A percentile compares a stretch with the other conserved stretches of the same genome.
phyloP scores from a whole-genome alignment of 2,888 invertebrate species.

The Parnassius orleans region DNA sequence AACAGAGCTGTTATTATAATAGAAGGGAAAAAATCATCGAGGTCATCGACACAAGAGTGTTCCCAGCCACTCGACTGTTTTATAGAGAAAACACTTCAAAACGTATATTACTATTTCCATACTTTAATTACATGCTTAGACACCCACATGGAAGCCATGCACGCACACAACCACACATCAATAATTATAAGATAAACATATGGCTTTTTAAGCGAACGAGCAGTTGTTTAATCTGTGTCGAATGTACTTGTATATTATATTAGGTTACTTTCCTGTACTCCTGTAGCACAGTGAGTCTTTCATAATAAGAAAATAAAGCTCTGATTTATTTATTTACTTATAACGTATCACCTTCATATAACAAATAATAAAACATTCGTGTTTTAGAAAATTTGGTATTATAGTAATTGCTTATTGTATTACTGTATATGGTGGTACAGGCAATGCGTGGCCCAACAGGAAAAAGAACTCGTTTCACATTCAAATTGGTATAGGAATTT shows the following conservation, averaged over 20 bases:
- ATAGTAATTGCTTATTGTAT: constrained; percentile 66
- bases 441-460: constrained; percentile 58
- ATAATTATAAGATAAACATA: constrained; percentile 72
- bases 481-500: constrained; percentile 72
- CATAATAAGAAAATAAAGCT: constrained; percentile 19
- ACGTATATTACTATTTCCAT: constrained; percentile 79
- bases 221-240: constrained; percentile 44
- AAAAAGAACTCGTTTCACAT: constrained; percentile 74
- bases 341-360: background rate
- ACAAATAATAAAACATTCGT: constrained; percentile 29
- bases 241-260: constrained; percentile 49
- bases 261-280: constrained; percentile 52
- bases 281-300: constrained; percentile 30
- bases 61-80: constrained; percentile 76
- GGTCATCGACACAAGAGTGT: constrained; percentile 68
- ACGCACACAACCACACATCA: constrained; percentile 39
- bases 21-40: constrained; percentile 58
- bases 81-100: constrained; percentile 80
- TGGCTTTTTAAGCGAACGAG: constrained; percentile 61
- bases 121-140: constrained; percentile 70
- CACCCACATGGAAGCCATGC: constrained; percentile 53
- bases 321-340: constrained; percentile 2
- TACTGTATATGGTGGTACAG: constrained; percentile 55
- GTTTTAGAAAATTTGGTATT: constrained; percentile 46
- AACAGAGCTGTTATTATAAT: constrained; percentile 71